These are phyloP conservation scores for Equus przewalskii DNA, from an alignment of 2,113 vertebrate genomes.

Conservation along the genomic window DNA sequence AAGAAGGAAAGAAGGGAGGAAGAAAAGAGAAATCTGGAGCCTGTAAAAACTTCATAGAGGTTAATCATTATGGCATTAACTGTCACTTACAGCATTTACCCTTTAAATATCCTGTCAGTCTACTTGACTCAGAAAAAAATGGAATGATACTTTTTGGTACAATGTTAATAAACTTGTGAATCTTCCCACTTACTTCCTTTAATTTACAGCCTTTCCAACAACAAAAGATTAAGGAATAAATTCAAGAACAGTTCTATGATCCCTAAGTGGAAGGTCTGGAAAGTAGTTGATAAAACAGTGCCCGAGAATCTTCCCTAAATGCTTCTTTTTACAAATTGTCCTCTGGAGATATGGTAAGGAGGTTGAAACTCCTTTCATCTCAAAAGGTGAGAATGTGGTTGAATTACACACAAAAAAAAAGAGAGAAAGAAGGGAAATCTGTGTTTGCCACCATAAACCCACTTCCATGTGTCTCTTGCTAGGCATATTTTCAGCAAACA, in stretches of 20 bases:
- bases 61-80: background rate
- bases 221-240: background rate
- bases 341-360: background rate
- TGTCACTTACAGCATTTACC: background rate
- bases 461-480: background rate
- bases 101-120: background rate
- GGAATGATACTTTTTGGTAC: background rate
- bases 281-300: background rate
- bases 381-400: background rate
- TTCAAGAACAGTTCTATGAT: background rate
- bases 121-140: background rate
- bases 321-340: background rate
- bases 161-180: background rate
- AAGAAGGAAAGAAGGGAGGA: background rate
- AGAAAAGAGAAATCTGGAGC: background rate
- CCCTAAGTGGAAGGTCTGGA: background rate
- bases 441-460: background rate
- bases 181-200: background rate
- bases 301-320: background rate
- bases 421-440: background rate
- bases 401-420: background rate
- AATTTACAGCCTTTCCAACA: background rate
- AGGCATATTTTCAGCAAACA: conserved; percentile 30
- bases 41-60: background rate
- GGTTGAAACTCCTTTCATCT: background rate